phyloP scores from a whole-genome alignment of 2,113 vertebrate species.

The Pagrus major region DNA sequence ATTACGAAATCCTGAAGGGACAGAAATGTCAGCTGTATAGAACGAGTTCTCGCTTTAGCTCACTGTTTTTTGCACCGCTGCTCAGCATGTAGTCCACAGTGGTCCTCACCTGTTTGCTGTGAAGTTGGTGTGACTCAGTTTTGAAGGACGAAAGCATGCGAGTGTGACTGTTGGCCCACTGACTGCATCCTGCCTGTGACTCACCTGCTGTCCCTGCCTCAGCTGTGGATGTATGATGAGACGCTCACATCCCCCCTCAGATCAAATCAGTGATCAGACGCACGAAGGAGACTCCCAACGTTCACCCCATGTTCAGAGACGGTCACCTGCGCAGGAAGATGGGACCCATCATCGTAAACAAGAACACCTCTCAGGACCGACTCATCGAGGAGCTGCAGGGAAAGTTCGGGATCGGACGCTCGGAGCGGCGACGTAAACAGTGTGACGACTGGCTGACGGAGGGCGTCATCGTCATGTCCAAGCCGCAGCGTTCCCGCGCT shows the following conservation, averaged over 20 bases:
- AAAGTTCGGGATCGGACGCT: slow-evolving; percentile 89
- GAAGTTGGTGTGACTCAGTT: slow-evolving; percentile 4
- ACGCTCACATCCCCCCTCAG: slow-evolving; percentile 79
- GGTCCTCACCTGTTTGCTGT: too few relatives aligned
- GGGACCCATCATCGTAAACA: slow-evolving; percentile 91
- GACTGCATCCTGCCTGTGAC: slow-evolving; percentile 44
- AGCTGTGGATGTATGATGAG: slow-evolving; percentile 32
- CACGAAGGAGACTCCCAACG: slow-evolving; percentile 93
- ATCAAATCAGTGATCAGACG: slow-evolving; percentile 96
- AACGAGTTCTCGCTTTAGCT: too few relatives aligned
- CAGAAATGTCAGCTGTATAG: too few relatives aligned
- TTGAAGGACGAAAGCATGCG: slow-evolving; percentile 34
- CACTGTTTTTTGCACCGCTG: too few relatives aligned
- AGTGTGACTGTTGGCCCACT: slow-evolving; percentile 46
- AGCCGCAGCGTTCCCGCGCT: slow-evolving; percentile 85
- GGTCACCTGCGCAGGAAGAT: slow-evolving; percentile 90
- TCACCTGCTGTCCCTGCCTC: slow-evolving; percentile 28
- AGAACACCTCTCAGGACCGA: slow-evolving; percentile 91
- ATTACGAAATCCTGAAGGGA: too few relatives aligned
- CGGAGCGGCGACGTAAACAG: slow-evolving; percentile 81
- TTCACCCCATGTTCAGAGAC: slow-evolving; percentile 96
- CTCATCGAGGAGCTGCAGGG: slow-evolving; percentile 95
- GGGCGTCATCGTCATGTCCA: slow-evolving; percentile 89
- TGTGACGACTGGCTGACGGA: slow-evolving; percentile 92
- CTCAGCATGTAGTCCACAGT: too few relatives aligned